phyloP scores from a whole-genome alignment of 2,888 invertebrate species.

The Hirtodrosophila alboralis region DNA sequence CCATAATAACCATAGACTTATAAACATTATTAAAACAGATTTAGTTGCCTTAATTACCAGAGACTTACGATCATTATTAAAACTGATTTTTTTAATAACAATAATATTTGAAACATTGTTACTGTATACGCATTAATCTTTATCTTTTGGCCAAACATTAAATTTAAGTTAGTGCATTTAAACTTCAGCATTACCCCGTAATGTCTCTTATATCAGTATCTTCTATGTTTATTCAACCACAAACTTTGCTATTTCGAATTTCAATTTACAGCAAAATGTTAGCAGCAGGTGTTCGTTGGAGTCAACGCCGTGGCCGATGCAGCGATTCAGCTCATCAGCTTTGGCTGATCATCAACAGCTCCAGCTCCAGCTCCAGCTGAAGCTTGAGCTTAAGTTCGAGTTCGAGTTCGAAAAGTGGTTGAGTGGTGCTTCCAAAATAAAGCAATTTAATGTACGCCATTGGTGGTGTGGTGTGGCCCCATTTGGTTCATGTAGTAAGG shows the following conservation, averaged over 20 bases:
- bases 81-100: too few relatives aligned
- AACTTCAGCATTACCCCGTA: background rate
- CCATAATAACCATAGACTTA: too few relatives aligned
- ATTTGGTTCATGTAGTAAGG: conserved; percentile 52
- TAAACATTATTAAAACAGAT: too few relatives aligned
- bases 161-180: conserved; percentile 28
- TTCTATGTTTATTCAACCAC: conserved; percentile 26
- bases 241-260: conserved; percentile 64
- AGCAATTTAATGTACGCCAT: conserved; percentile 82
- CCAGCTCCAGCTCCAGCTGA: too few relatives aligned
- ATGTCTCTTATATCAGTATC: background rate
- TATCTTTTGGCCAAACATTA: too few relatives aligned
- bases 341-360: conserved; percentile 56
- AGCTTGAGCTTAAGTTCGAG: too few relatives aligned
- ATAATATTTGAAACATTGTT: too few relatives aligned
- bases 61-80: too few relatives aligned
- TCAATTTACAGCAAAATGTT: conserved; percentile 74
- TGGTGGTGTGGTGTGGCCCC: conserved; percentile 75
- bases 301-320: conserved; percentile 35
- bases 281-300: conserved; percentile 71
- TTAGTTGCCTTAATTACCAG: too few relatives aligned
- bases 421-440: conserved; percentile 64
- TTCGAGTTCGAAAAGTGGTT: conserved; percentile 20
- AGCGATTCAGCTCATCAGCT: conserved; percentile 60
- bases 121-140: too few relatives aligned